A percentile compares a stretch with the other conserved stretches of the same genome.
Evolutionary conservation across 2,888 invertebrate species (phyloP).

Genomic region (Lampropteryx suffumata): DNA sequence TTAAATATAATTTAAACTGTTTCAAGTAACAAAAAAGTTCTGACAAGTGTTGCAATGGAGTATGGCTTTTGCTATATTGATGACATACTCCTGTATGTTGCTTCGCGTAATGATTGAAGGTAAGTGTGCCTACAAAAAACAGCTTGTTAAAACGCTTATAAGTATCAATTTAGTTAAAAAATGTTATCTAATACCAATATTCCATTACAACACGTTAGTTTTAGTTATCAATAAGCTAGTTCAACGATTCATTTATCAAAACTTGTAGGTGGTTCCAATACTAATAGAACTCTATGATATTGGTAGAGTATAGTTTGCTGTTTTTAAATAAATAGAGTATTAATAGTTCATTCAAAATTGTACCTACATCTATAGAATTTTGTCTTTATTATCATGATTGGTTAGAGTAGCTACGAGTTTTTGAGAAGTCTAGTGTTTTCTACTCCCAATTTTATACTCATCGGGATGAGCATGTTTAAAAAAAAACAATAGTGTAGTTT

Average conservation of each 20-base stretch:
- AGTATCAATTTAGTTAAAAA: slow-evolving; percentile 43
- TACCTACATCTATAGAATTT: slow-evolving; percentile 56
- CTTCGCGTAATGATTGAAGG: slow-evolving; percentile 58
- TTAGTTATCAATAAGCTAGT: slow-evolving; percentile 46
- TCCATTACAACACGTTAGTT: slow-evolving; percentile 77
- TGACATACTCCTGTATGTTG: slow-evolving; percentile 42
- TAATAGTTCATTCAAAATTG: slow-evolving; percentile 50
- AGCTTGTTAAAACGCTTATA: slow-evolving; percentile 51
- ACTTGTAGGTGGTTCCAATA: slow-evolving; percentile 43
- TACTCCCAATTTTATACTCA: slow-evolving; percentile 67
- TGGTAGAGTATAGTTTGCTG: slow-evolving; percentile 56
- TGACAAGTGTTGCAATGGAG: slow-evolving; percentile 80
- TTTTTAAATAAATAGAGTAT: slow-evolving; percentile 53
- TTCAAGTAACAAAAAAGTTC: slow-evolving; percentile 58
- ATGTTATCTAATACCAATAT: slow-evolving; percentile 56
- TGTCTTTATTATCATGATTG: slow-evolving; percentile 58
- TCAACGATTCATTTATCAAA: slow-evolving; percentile 45
- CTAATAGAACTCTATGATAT: slow-evolving; percentile 52
- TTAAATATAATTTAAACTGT: too few relatives aligned
- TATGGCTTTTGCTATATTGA: slow-evolving; percentile 76
- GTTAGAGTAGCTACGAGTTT: slow-evolving; percentile 57
- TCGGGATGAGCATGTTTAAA: slow-evolving; percentile 73
- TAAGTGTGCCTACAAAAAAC: slow-evolving; percentile 62
- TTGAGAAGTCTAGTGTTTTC: slow-evolving; percentile 49
- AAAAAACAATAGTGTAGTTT: slow-evolving; percentile 63